Conservation (phyloP, 1,140 invertebrate species). For the Hyposmocoma kahamanoa region DNA sequence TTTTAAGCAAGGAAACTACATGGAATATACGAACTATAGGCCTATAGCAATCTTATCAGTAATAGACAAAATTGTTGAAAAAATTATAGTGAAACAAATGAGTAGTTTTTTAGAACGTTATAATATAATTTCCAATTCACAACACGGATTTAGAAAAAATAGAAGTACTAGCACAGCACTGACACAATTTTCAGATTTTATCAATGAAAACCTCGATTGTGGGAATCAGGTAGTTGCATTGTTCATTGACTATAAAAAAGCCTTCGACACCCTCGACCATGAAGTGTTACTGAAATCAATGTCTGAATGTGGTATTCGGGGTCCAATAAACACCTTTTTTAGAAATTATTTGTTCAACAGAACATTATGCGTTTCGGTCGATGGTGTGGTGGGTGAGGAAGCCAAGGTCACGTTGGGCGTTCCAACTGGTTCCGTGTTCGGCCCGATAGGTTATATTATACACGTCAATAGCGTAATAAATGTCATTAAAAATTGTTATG, state of each 20-base stretch:
- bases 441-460: conserved; percentile 22
- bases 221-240: conserved; percentile 12
- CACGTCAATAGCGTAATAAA: conserved; percentile 19
- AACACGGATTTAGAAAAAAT: conserved; percentile 16
- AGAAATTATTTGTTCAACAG: conserved; percentile 6
- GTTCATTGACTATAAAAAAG: conserved; percentile 26
- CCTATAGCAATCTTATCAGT: conserved; percentile 22
- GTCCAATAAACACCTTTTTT: conserved; percentile 13
- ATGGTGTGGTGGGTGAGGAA: not conserved
- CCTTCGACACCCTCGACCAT: conserved; percentile 19
- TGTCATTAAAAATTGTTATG: conserved; percentile 4
- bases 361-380: conserved; percentile 1
- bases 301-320: conserved; percentile 20
- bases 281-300: conserved; percentile 13
- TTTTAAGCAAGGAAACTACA: conserved; percentile 14
- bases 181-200: conserved; percentile 9
- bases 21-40: conserved; percentile 23
- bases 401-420: conserved; percentile 4
- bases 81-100: conserved; percentile 23
- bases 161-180: conserved; percentile 10
- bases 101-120: conserved; percentile 17
- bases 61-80: conserved; percentile 27
- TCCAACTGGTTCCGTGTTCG: conserved; percentile 19
- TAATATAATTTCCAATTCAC: conserved; percentile 15
- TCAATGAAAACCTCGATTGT: conserved; percentile 12